Evolutionary conservation across 2,797 vertebrate species (phyloP).

Genomic region (Pseudomugil gertrudae): DNA sequence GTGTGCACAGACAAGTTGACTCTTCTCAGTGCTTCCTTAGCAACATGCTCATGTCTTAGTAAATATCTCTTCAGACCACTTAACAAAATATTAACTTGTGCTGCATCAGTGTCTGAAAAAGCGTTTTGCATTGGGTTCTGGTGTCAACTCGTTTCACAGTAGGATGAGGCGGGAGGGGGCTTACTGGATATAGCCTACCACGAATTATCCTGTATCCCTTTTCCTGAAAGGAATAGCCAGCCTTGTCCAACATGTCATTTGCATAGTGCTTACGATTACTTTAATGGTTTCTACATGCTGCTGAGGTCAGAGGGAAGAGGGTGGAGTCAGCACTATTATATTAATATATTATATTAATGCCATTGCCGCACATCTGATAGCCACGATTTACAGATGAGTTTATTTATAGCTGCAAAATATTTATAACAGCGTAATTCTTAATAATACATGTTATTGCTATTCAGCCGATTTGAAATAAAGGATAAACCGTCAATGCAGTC

Average conservation of each 20-base stretch:
- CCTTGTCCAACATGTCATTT: conserved; percentile 36
- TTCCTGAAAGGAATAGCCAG: conserved; percentile 33
- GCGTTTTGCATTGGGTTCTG: neutral
- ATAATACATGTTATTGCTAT: neutral
- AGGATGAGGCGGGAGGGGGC: neutral
- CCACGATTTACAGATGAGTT: conserved; percentile 2
- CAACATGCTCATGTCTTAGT: neutral
- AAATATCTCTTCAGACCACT: neutral
- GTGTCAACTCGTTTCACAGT: neutral
- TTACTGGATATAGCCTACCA: neutral
- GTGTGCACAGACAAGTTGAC: conserved; percentile 1
- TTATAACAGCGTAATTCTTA: neutral
- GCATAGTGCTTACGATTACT: conserved; percentile 37
- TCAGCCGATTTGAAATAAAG: neutral
- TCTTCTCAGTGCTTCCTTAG: neutral
- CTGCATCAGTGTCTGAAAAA: neutral
- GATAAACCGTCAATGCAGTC: neutral
- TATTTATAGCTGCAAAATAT: neutral
- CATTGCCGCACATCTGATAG: conserved; percentile 21
- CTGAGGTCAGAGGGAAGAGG: conserved; percentile 27
- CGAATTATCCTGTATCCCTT: neutral
- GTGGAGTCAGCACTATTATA: conserved; percentile 47
- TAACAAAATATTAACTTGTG: neutral
- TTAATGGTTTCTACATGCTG: conserved; percentile 28
- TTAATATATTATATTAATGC: too few relatives aligned